These are phyloP conservation scores for Mesembrinibis cayennensis DNA, from an alignment of 2,113 vertebrate genomes.

Conservation along the genomic window DNA sequence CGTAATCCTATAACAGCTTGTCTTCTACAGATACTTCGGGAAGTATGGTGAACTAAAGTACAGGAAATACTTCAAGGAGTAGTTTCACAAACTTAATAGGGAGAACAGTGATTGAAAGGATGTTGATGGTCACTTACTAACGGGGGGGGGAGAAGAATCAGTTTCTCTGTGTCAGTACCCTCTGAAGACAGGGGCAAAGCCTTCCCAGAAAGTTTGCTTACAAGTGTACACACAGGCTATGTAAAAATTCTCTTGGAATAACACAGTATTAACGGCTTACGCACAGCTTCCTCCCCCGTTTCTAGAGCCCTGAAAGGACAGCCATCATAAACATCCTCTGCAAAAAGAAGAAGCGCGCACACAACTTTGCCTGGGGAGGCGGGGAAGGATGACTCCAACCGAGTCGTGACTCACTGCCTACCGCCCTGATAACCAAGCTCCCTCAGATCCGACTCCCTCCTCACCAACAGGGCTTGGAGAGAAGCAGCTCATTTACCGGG, in stretches of 20 bases:
- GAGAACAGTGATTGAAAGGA: background rate
- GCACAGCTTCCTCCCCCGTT: background rate
- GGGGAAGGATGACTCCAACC: background rate
- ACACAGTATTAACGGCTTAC: fast-evolving
- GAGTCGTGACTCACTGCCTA: background rate
- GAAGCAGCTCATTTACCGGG: background rate
- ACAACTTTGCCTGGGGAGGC: background rate
- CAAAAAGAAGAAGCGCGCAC: fast-evolving
- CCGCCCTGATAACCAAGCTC: background rate
- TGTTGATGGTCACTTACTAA: background rate
- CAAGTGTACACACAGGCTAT: background rate
- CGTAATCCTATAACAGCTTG: background rate
- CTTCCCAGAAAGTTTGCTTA: background rate
- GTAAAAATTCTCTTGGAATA: background rate
- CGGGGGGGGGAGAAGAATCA: fast-evolving
- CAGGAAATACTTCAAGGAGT: background rate
- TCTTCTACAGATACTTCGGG: background rate
- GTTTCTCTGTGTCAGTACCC: background rate
- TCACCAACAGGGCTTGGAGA: background rate
- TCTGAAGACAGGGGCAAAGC: background rate
- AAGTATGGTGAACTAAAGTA: background rate
- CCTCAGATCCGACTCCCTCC: fast-evolving
- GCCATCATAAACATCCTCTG: background rate
- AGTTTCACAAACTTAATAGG: background rate
- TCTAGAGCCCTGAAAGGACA: background rate